These are phyloP conservation scores for Rhinopomastus cyanomelas DNA, from an alignment of 2,113 vertebrate genomes.

Conservation along the genomic window DNA sequence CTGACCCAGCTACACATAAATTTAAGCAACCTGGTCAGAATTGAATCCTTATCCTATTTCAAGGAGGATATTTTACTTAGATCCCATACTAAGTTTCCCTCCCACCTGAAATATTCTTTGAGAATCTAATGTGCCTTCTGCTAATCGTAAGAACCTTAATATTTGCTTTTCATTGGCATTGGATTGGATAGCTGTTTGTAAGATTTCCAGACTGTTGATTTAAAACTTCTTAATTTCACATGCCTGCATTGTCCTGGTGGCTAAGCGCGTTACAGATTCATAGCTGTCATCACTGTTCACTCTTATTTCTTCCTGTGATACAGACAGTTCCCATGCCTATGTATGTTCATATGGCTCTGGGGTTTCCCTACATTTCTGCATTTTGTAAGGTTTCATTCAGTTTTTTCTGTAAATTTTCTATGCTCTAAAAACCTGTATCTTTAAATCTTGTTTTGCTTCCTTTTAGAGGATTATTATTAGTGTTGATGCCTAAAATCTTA, in stretches of 20 bases:
- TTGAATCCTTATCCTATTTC: neutral
- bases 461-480: neutral
- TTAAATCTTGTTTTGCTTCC: neutral
- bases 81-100: neutral
- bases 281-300: neutral
- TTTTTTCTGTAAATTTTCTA: neutral
- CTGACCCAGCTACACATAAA: neutral
- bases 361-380: neutral
- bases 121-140: neutral
- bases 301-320: neutral
- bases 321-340: neutral
- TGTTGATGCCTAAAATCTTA: neutral
- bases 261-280: neutral
- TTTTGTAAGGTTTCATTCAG: neutral
- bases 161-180: neutral
- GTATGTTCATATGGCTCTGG: neutral
- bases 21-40: neutral
- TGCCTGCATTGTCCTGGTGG: neutral
- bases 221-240: neutral
- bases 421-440: neutral
- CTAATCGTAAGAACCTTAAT: neutral
- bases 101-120: neutral
- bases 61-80: neutral
- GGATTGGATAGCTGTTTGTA: neutral
- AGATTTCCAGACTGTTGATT: neutral